These are phyloP conservation scores for Eulemur macaco DNA, from an alignment of 2,113 vertebrate genomes.

Conservation along the genomic window DNA sequence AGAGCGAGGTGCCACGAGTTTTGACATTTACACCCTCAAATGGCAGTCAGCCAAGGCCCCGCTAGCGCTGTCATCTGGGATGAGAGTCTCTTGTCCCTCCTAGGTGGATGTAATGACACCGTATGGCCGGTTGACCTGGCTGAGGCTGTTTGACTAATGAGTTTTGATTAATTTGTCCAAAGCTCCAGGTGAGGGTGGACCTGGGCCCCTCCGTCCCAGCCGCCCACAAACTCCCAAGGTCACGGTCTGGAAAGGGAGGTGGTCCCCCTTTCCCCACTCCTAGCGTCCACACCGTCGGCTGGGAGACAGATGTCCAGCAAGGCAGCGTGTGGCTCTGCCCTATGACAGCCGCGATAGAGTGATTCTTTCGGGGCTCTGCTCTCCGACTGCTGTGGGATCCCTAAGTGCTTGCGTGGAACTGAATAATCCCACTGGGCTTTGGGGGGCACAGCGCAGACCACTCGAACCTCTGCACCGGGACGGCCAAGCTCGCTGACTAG, in stretches of 20 bases:
- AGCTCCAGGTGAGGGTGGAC: background rate
- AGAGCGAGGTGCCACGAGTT: fast-evolving
- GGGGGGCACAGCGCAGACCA: background rate
- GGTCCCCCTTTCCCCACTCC: background rate
- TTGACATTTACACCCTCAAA: background rate
- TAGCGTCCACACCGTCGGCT: background rate
- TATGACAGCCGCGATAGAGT: background rate
- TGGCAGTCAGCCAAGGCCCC: background rate
- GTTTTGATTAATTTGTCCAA: background rate
- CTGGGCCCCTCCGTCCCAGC: background rate
- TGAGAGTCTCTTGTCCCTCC: background rate
- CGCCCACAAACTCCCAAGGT: background rate
- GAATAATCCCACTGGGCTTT: fast-evolving
- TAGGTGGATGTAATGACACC: fast-evolving
- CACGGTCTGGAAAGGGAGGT: background rate
- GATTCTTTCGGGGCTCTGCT: no score
- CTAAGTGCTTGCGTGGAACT: background rate
- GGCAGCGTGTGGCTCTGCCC: background rate
- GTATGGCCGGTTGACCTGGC: fast-evolving
- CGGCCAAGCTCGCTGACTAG: background rate
- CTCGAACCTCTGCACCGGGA: fast-evolving
- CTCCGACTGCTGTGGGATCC: background rate
- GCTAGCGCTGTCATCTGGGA: fast-evolving
- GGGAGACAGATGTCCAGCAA: background rate
- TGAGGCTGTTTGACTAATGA: background rate